Evolutionary conservation across 1,140 invertebrate species (phyloP).

Genomic region (Meloidogyne floridensis): DNA sequence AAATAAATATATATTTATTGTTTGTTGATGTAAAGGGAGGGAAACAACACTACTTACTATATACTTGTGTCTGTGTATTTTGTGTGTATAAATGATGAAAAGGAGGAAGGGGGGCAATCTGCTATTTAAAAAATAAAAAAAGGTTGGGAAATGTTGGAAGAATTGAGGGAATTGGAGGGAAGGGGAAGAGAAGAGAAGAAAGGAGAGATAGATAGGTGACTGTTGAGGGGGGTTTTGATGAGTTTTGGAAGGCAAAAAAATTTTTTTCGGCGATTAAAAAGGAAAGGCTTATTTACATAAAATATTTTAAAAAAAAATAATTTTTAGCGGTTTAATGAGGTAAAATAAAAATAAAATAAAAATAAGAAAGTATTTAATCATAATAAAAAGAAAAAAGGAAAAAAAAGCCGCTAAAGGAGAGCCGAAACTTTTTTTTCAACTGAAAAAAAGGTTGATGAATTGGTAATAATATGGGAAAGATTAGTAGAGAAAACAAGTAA

Average conservation of each 20-base stretch:
- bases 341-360: not conserved
- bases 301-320: not conserved
- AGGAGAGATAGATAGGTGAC: not conserved
- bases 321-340: slow-evolving; percentile 4
- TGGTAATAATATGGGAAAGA: too few relatives aligned
- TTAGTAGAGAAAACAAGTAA: not conserved
- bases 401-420: too few relatives aligned
- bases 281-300: not conserved
- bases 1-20: not conserved
- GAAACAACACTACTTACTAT: not conserved
- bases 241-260: not conserved
- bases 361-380: too few relatives aligned
- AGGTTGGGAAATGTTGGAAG: slow-evolving; percentile 2
- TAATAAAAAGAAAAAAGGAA: too few relatives aligned
- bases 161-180: not conserved
- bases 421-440: too few relatives aligned
- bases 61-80: slow-evolving; percentile 1
- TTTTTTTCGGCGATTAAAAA: not conserved
- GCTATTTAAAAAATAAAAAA: not conserved
- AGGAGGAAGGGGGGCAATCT: not conserved
- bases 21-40: too few relatives aligned
- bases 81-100: not conserved
- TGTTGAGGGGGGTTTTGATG: not conserved
- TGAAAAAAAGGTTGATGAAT: too few relatives aligned
- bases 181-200: not conserved